Percentiles rank a stretch among this genome's conserved stretches.
Conservation (phyloP, 1,140 invertebrate species). For the Spodoptera litura region DNA sequence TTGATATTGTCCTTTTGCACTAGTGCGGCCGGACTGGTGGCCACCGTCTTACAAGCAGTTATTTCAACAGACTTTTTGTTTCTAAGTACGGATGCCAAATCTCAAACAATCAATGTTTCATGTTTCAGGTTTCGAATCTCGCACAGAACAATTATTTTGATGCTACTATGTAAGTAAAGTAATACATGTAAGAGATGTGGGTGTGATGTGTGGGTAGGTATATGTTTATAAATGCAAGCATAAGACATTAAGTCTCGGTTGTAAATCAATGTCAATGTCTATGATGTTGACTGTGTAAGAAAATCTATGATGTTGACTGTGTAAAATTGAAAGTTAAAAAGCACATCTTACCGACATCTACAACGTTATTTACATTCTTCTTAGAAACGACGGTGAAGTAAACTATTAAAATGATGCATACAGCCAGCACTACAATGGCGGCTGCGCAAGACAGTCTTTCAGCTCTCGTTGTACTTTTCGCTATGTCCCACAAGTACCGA, state of each 20-base stretch:
- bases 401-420: constrained; percentile 32
- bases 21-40: neutral
- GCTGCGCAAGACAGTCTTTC: constrained; percentile 66
- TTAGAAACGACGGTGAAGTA: constrained; percentile 61
- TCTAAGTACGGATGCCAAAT: too few relatives aligned
- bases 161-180: too few relatives aligned
- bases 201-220: too few relatives aligned
- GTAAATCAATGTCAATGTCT: too few relatives aligned
- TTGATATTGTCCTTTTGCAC: neutral
- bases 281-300: neutral
- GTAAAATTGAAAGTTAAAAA: neutral
- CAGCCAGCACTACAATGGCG: constrained; percentile 59
- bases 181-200: too few relatives aligned
- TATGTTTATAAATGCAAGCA: too few relatives aligned
- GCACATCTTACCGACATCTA: constrained; percentile 60
- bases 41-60: neutral
- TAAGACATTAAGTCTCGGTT: too few relatives aligned
- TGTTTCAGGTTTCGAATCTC: too few relatives aligned
- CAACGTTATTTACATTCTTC: constrained; percentile 23
- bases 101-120: too few relatives aligned
- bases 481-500: constrained; percentile 67
- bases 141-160: too few relatives aligned
- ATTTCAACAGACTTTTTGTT: too few relatives aligned
- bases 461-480: constrained; percentile 69
- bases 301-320: neutral